phyloP scores from a whole-genome alignment of 1,140 invertebrate genomes.

The Drosophila busckii region DNA sequence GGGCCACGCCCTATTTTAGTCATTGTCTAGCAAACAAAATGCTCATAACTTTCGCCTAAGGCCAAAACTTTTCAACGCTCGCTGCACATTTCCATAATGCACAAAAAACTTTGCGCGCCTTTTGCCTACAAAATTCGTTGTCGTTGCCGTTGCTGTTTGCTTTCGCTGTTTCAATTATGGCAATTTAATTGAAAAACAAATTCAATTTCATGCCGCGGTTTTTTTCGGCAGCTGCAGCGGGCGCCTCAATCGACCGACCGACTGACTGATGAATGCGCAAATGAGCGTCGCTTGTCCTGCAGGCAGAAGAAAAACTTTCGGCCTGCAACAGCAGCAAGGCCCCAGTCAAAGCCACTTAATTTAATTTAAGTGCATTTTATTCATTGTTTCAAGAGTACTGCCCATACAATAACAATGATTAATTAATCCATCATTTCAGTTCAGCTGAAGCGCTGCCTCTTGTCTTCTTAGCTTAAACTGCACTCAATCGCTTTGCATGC shows the following conservation, averaged over 20 bases:
- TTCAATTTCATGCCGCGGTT: conserved; percentile 47
- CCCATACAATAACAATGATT: conserved; percentile 47
- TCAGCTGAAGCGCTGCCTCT: not conserved
- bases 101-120: conserved; percentile 22
- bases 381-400: conserved; percentile 2
- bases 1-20: conserved; percentile 22
- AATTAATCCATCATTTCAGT: conserved; percentile 41
- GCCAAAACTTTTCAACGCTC: conserved; percentile 24
- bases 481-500: conserved; percentile 60
- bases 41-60: conserved; percentile 26
- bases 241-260: conserved; percentile 1
- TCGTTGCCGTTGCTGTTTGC: conserved; percentile 5
- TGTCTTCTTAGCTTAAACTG: conserved; percentile 42
- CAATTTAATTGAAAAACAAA: conserved; percentile 69
- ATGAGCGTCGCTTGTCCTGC: too few relatives aligned
- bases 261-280: conserved; percentile 10
- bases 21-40: conserved; percentile 44
- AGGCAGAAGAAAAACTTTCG: not conserved
- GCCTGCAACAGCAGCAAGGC: conserved; percentile 1
- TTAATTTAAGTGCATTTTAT: conserved; percentile 10
- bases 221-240: conserved; percentile 7
- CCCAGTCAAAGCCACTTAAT: conserved; percentile 1
- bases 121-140: not conserved
- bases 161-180: conserved; percentile 35
- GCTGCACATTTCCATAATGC: conserved; percentile 55